Percentiles rank a stretch among this genome's conserved stretches.
Evolutionary conservation across 2,888 invertebrate genomes (phyloP).

Genomic region (Congeria kusceri): DNA sequence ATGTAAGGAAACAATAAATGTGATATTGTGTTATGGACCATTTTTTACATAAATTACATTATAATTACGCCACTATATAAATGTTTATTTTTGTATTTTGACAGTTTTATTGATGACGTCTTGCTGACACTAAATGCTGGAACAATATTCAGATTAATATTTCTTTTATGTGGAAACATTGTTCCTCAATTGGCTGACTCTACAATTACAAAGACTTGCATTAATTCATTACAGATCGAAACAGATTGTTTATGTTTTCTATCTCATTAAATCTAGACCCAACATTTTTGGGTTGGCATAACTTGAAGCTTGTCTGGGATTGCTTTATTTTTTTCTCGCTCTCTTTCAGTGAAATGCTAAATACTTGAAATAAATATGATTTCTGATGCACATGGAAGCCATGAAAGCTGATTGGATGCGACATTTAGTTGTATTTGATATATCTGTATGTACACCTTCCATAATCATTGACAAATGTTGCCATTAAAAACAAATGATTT

Average conservation of each 20-base stretch:
- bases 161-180: not conserved
- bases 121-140: conserved; percentile 47
- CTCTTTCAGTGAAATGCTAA: too few species aligned
- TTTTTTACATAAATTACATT: conserved; percentile 54
- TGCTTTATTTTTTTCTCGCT: too few species aligned
- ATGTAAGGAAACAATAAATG: conserved; percentile 43
- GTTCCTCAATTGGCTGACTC: not conserved
- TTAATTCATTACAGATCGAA: too few species aligned
- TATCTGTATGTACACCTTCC: conserved; percentile 1
- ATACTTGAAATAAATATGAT: too few species aligned
- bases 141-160: not conserved
- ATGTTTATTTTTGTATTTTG: conserved; percentile 32
- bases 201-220: too few species aligned
- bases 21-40: conserved; percentile 20
- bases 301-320: too few species aligned
- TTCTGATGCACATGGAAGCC: too few species aligned
- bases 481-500: conserved; percentile 11
- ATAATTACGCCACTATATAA: conserved; percentile 35
- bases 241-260: too few species aligned
- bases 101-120: conserved; percentile 42
- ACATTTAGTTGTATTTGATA: conserved; percentile 2
- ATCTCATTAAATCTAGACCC: too few species aligned
- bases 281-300: too few species aligned
- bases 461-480: conserved; percentile 5
- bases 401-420: conserved; percentile 3